Evolutionary conservation across 2,113 vertebrate genomes (phyloP), one percentile per base, ranked within the genome.

Genomic region (Menidia beryllina): DNA sequence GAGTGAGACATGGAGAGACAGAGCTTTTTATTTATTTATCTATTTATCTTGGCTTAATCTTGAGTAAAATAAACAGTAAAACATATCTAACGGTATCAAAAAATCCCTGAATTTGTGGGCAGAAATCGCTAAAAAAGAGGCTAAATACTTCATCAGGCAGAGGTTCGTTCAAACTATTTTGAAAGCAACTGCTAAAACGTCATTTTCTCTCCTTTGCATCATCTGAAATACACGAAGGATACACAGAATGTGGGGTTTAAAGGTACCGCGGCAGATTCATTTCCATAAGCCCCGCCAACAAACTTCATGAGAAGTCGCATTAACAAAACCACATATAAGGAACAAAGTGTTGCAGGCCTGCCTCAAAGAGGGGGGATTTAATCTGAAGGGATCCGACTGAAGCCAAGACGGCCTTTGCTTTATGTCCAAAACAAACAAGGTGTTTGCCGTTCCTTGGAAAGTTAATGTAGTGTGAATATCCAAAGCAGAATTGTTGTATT

Each of bases 351-450:
- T 47, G 43, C 17, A 51, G 56, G 43, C 56, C 69, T 62, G 41
- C 58, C 21, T 60, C 71, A 58, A 75, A 71, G 45, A 15, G 38
- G 0, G n/a, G 11, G 43, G 30, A 34, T 72, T 72, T 72, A 20
- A 79, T 81, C 72, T 56, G 56, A 64, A 6, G 69, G 47, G 70
- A 76, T 75, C 65, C 50, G 0, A 24, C 45, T 47, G 30, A 75
- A 66, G 60, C 60, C 61, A 41, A 83, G 50, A 59, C 30, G 66
- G 71, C 57, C 82, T 87, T 80, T 83, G 36, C 76, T 87, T 87
- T 79, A 84, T 85, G 82, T 90, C 82, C 83, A 89, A 86, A 89
- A 85, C 81, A 91, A 90, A 86, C 72, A 65, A 0, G 0, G 27
- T 21, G 60, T 82, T 85, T 84, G 79, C 72, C 19, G 62, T 86